Conservation (phyloP, 2,888 invertebrate genomes). For the Lasioglossum malachurum region DNA sequence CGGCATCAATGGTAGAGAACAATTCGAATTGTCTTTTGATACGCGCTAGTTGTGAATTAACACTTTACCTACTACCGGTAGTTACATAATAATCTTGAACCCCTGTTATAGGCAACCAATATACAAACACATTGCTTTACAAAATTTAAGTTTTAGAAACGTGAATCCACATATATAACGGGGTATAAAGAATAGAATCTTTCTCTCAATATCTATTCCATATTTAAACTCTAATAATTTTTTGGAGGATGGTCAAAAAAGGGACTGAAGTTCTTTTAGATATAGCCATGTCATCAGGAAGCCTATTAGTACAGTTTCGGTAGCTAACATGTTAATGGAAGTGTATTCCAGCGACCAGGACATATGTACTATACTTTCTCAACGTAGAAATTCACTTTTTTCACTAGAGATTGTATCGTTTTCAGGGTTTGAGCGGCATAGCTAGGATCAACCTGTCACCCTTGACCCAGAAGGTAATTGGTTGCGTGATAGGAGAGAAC, state of each 20-base stretch:
- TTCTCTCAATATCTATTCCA: no score
- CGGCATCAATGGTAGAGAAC: constrained; percentile 68
- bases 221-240: neutral
- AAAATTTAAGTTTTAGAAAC: neutral
- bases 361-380: neutral
- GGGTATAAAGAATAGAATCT: neutral
- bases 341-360: no score
- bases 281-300: neutral
- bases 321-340: neutral
- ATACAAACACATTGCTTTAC: neutral
- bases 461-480: constrained; percentile 87
- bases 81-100: neutral
- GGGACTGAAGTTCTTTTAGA: neutral
- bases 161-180: neutral
- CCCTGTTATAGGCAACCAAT: neutral
- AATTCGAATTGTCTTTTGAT: neutral
- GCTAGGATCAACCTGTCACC: constrained; percentile 86
- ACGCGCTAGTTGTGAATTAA: neutral
- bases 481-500: constrained; percentile 89
- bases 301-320: neutral
- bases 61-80: neutral
- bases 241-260: neutral
- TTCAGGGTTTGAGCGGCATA: constrained; percentile 86
- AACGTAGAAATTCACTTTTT: neutral
- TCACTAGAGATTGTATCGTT: neutral